Evolutionary conservation across 2,888 invertebrate species (phyloP), one percentile per base, ranked within the genome.

Genomic region (Oscheius onirici): DNA sequence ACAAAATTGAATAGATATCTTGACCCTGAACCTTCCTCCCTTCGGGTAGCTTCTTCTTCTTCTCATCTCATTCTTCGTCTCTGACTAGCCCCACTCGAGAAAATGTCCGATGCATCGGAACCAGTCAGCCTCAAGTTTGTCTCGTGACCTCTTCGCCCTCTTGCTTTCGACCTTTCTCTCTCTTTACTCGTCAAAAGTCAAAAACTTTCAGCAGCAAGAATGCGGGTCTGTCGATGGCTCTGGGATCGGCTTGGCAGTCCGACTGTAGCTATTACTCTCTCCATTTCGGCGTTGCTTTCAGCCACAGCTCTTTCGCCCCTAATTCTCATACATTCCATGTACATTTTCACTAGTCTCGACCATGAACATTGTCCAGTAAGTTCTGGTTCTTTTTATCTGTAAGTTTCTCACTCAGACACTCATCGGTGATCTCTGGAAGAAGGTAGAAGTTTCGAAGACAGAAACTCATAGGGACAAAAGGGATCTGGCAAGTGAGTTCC

Each of bases 231-330:
- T 26, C 24, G 24, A 20, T 26, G 49, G 28, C 28, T 75, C 22
- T 75, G 75, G 75, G 57, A 58, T 15, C 69, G 57, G 43, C 44
- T 72, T 0, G 67, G 65, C 22, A 67, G 69, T 5, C 77, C 77
- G 0, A 70, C 72, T 11, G 65, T 74, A 6, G 74, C 78, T 6
- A 69, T 78, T 10, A 63, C 69, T 6, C 52, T 78, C 28, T 78
- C 78, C 8, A 61, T 74, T 11, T 60, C 69, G 26, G 66, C 78
- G 2, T 51, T 78, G 1, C 68, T 78, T 17, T 76, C 74, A 60
- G 74, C 74, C 6, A 73, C 76, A 8, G 68, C 66, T 8, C 68
- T 78, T 34, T 76, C 74, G 34, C 78, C 78, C 0, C 28, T 78
- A 22, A 51, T 76, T 15, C 69, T 78, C 46, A 43, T 77, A 2